Evolutionary conservation across 2,113 vertebrate species (phyloP), one percentile per base, ranked within the genome.

Genomic region (Phainopepla nitens): DNA sequence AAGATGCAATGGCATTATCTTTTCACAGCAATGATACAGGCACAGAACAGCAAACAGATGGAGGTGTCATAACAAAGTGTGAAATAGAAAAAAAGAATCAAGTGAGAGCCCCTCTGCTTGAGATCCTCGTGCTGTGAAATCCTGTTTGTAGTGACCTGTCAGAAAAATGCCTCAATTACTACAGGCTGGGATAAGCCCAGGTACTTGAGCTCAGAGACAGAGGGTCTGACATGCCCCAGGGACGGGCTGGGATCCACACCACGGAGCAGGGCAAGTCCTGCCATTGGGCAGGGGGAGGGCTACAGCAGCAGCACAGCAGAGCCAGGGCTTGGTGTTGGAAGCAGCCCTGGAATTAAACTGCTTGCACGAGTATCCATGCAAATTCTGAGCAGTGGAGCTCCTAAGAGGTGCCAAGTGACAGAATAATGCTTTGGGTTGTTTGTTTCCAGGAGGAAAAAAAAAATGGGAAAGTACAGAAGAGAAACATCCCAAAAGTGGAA

Each of bases 1-100:
- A 76, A 81, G 73, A 87, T 24, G 60, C 1, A 5, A 65, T 8
- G 70, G 53, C 65, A 60, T 66, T 51, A 45, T 82, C 84, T 94
- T 90, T 90, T 51, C 89, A 78, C 89, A 89, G 87, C 61, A 84
- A 77, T 0, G 6, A 79, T 27, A 51, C 13, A 53, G 82, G 73
- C 70, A 85, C 66, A 80, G 53, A 91, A 71, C 84, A 97, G 70
- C 94, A 87, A 78, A 87, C 85, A 94, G 89, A 93, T 77, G 79
- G 90, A 96, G 51, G 68, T 81, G 90, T 73, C 86, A 95, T 16
- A 94, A 90, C 15, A 25, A 95, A 91, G 91, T 36, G 68, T 90
- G 92, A 89, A 93, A 72, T 56, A 57, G 19, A 28, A 84, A 41
- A 39, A 64, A 94, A 71, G 15, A 82, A 83, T 25, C n/a, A 80